A percentile compares a stretch with the other conserved stretches of the same genome.
Conservation (phyloP, 1,140 invertebrate genomes). For the Drosophila kepulauana region DNA sequence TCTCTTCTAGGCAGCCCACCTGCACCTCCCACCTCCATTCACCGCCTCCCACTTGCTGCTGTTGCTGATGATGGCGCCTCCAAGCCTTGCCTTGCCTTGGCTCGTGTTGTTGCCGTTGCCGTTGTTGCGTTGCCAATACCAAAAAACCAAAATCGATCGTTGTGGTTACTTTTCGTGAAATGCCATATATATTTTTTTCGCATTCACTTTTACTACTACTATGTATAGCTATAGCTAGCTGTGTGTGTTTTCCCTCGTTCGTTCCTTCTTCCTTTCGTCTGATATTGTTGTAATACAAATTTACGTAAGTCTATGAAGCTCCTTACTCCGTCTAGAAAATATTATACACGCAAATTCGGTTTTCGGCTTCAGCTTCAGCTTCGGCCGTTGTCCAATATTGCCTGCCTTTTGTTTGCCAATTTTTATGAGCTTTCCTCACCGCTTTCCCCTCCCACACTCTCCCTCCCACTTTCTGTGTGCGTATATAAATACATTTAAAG, state of each 20-base stretch:
- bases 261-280: conserved; percentile 38
- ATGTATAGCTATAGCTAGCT: conserved; percentile 9
- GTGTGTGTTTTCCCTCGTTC: conserved; percentile 33
- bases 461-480: conserved; percentile 13
- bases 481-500: neutral
- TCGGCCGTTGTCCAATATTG: conserved; percentile 70
- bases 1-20: neutral
- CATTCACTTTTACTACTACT: conserved; percentile 5
- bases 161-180: conserved; percentile 77
- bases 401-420: conserved; percentile 77
- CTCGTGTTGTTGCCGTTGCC: no score
- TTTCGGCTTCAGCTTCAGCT: conserved; percentile 12
- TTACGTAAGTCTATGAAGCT: conserved; percentile 67
- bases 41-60: no score
- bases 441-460: conserved; percentile 29
- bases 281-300: conserved; percentile 70
- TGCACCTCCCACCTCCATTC: neutral
- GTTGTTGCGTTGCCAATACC: conserved; percentile 53
- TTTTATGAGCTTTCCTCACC: conserved; percentile 62
- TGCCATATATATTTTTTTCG: conserved; percentile 44
- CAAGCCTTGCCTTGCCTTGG: conserved; percentile 33
- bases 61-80: conserved; percentile 5
- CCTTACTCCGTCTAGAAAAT: conserved; percentile 16
- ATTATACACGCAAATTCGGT: conserved; percentile 67
- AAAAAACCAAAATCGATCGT: conserved; percentile 66